phyloP scores from a whole-genome alignment of 2,888 invertebrate species.

The Eristalinus sepulchralis region DNA sequence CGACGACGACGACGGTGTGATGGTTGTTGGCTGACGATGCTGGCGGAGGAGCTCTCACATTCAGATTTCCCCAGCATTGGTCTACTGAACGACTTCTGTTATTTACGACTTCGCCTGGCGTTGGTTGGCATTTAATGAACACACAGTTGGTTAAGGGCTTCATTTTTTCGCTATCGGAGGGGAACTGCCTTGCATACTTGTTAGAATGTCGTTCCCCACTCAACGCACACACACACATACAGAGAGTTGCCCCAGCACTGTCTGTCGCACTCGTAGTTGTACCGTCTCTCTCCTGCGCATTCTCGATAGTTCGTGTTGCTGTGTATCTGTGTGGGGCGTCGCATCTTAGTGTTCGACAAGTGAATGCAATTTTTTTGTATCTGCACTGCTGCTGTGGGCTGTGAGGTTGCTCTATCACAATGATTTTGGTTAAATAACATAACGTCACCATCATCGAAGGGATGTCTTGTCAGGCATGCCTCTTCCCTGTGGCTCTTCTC shows the following conservation, averaged over 20 bases:
- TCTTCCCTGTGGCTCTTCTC: neutral
- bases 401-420: neutral
- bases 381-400: constrained; percentile 7
- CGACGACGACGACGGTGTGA: neutral
- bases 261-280: neutral
- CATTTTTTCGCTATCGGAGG: constrained; percentile 7
- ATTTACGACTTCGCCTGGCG: constrained; percentile 29
- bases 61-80: constrained; percentile 64
- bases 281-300: neutral
- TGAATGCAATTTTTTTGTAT: constrained; percentile 24
- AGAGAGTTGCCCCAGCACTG: neutral
- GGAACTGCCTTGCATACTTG: constrained; percentile 50
- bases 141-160: constrained; percentile 38
- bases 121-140: constrained; percentile 54
- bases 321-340: constrained; percentile 9
- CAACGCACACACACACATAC: neutral
- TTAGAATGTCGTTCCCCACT: constrained; percentile 33
- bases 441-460: neutral
- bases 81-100: constrained; percentile 68
- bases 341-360: neutral
- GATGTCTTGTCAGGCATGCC: neutral
- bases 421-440: constrained; percentile 47
- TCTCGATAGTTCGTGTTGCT: neutral
- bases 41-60: constrained; percentile 36
- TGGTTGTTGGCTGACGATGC: constrained; percentile 15